A percentile compares a stretch with the other conserved stretches of the same genome.
phyloP scores from a whole-genome alignment of 2,888 invertebrate species.

The Schizotus pectinicornis region DNA sequence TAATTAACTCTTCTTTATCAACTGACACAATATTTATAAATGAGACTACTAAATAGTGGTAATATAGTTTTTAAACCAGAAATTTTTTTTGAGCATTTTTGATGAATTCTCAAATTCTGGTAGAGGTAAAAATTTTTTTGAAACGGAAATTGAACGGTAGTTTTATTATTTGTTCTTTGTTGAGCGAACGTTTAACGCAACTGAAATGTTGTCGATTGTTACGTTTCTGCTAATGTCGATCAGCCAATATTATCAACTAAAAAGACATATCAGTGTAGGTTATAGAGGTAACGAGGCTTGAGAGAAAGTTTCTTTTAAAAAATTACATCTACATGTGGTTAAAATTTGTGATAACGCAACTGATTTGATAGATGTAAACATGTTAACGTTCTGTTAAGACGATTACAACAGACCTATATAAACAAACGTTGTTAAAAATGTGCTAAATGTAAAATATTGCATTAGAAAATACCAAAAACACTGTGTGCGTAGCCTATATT shows the following conservation, averaged over 20 bases:
- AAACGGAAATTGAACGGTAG: no score
- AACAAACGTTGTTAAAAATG: conserved; percentile 20
- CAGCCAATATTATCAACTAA: conserved; percentile 33
- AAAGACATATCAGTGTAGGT: conserved; percentile 43
- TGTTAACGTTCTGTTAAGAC: conserved; percentile 1
- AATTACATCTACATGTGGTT: conserved; percentile 19
- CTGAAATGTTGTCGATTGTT: no score
- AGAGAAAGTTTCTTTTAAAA: conserved; percentile 29
- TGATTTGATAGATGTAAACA: background rate
- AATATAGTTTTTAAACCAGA: no score
- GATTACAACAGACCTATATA: conserved; percentile 6
- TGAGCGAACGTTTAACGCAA: no score
- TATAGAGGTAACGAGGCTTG: conserved; percentile 19
- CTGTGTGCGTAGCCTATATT: conserved; percentile 50
- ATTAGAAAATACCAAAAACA: conserved; percentile 31
- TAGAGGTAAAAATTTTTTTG: no score
- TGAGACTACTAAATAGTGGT: no score
- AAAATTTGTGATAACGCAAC: conserved; percentile 25
- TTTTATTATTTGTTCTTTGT: no score
- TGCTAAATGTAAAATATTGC: conserved; percentile 30
- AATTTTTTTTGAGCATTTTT: no score
- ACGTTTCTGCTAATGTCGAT: background rate
- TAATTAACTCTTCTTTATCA: no score
- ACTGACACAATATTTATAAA: no score
- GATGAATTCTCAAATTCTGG: no score